These are phyloP conservation scores for Meloidogyne hapla DNA, from an alignment of 1,140 invertebrate genomes.

Conservation along the genomic window DNA sequence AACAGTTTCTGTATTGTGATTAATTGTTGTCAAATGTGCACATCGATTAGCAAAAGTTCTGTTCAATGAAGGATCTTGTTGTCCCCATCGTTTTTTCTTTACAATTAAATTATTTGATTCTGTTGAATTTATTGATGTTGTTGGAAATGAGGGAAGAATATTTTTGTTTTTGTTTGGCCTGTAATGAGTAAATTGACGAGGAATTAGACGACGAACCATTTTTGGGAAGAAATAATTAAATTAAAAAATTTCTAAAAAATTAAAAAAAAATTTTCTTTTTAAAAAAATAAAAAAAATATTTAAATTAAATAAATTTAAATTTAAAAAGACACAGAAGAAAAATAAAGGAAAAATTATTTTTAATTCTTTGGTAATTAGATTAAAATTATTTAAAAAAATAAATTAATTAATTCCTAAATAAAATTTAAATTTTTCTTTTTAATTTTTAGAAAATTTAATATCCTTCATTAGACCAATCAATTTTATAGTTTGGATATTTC, in stretches of 20 bases:
- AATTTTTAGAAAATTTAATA: conserved; percentile 73
- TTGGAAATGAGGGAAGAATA: background rate
- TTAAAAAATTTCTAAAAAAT: too few species aligned
- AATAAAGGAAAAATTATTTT: background rate
- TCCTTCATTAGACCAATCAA: conserved; percentile 79
- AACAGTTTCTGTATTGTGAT: conserved; percentile 26
- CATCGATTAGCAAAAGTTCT: conserved; percentile 17
- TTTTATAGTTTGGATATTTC: conserved; percentile 74
- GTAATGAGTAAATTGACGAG: background rate
- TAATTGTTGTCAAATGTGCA: conserved; percentile 26
- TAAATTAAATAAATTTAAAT: background rate
- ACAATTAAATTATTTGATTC: background rate
- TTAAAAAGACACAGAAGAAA: too few species aligned
- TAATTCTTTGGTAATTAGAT: background rate
- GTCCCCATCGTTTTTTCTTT: background rate
- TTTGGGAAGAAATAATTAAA: background rate
- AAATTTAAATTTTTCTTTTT: background rate
- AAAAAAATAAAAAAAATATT: background rate
- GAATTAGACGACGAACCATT: background rate
- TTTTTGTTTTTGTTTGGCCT: background rate
- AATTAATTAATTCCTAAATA: background rate
- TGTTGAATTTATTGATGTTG: background rate
- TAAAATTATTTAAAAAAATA: background rate
- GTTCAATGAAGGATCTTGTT: background rate
- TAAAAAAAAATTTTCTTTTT: background rate